Evolutionary conservation across 2,888 invertebrate species (phyloP), one percentile per base, ranked within the genome.

Genomic region (Toxonevra muliebris): DNA sequence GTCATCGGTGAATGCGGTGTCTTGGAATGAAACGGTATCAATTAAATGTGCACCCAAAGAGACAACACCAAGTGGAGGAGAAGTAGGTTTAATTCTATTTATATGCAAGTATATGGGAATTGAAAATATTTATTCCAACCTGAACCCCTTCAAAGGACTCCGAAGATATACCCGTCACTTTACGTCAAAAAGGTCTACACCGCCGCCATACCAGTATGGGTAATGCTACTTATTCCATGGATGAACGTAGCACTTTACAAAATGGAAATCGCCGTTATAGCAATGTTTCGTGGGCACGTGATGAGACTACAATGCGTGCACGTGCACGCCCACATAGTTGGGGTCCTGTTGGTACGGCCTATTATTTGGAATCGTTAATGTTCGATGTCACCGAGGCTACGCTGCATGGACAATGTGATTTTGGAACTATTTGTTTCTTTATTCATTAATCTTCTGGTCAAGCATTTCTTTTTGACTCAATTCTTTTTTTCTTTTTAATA

Each of bases 351-450:
- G 84, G 83, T 78, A 84, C 81, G 76, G 78, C 75, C 68, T 79
- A 76, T 73, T 80, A 80, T 73, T 88, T 93, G 72, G 91, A 92
- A 76, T 94, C 94, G 69, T 87, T 93, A 81, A 88, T 92, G 81
- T 92, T 93, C 73, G 90, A 91, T 80, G 91, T 92, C 74, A 92
- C 93, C 79, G 92, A 91, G 75, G 89, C 90, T 66, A 87, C 88
- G 79, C 95, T 95, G 76, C 95, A 96, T 88, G 95, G 95, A 85
- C 94, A 94, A 88, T 96, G 96, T 96, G 30, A 80, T 66, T n/a
- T 72, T 67, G 64, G 62, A 43, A 12, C 19, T 61, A 50, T 42
- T 42, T 54, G 55, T 58, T 54, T 42, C 45, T 54, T 61, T 65
- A 10, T 61, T 55, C 42, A n/a, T n/a, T 59, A 13, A n/a, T 40